Base-by-base conservation (phyloP, 2,888 invertebrate species). In the Plutella xylostella region DNA sequence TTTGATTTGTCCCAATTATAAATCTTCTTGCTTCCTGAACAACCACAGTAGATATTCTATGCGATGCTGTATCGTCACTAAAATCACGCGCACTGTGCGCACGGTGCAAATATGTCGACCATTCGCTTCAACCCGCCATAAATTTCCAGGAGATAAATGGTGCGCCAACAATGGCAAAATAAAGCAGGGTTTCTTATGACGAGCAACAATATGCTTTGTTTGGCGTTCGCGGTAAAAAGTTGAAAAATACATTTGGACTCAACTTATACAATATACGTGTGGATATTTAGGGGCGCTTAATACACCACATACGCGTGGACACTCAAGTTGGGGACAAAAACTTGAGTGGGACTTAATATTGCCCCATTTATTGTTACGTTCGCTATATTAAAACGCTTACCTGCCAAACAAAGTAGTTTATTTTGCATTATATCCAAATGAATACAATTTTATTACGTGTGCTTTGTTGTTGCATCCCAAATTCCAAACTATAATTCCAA, bases 131-230 rank as follows among this genome's bases (percentile, higher is more conserved):
- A 67, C 71, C 63, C 63, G 63, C 72, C 74, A 79, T 83, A 83
- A 83, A 83, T 82, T 75, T 43, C 71, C 65, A 67, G n/a, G 70
- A 80, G 79, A 83, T 83, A 83, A 80, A 82, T 80, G 78, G 76
- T 65, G 55, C 61, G 55, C 65, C 70, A 76, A 82, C 80, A 83
- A 83, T 78, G 76, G 77, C 54, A 71, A 72, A 77, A 80, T 77
- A 79, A 76, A 73, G 77, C 72, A 65, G 62, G 56, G 63, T 71
- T 76, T 70, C 77, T 77, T 71, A 70, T 71, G 74, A 70, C 65
- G 70, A 71, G 71, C 65, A 63, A 73, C 74, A 75, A 72, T 73
- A 72, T 65, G 64, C 71, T 66, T 74, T 75, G 73, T 77, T 70
- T 65, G 65, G 63, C 50, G 54, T 56, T 53, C 56, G 49, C 38